Base-by-base conservation (phyloP, 2,797 vertebrate species). In the Premnoplex brunnescens region DNA sequence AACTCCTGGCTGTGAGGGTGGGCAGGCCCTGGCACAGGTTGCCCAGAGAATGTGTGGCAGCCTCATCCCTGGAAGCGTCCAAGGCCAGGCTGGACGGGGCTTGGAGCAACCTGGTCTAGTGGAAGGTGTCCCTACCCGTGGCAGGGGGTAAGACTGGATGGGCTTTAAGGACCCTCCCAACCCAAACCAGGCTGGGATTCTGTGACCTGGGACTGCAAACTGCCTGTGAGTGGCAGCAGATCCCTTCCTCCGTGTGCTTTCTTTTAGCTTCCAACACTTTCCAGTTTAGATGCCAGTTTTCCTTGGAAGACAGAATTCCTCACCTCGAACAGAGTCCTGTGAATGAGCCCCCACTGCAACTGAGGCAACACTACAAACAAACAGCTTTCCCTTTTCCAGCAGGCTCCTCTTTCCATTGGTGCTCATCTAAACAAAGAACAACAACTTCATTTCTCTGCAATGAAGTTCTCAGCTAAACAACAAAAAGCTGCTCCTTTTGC, bases 141-240 rank as follows among this genome's bases (percentile, higher is more conserved):
- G 32, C 27, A 15, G 23, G 28, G 32, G 56, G 7, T 34, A 55
- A 34, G 2, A 6, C 27, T 32, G 64, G 51, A 0, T 12, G 59
- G 27, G 24, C 2, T 82, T 43, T 49, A 0, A 7, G 59, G 9
- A n/a, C 39, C 7, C 9, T 48, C 1, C 41, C 48, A 74, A 3
- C 48, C 28, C 37, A 62, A 56, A 6, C 21, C 28, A 34, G 3
- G 24, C 7, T n/a, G 46, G 20, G 60, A 11, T 67, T 56, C 49
- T 51, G 63, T 49, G 30, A 34, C 30, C 48, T 32, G 54, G 30
- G 30, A 37, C 51, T 56, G 37, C 49, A 85, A 88, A 62, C 26
- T 19, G 19, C 30, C 43, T 34, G 34, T 26, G 34, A 59, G 51
- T 5, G 30, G 37, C 30, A 59, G 63, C 62, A 83, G 22, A 26